Evolutionary conservation across 1,140 invertebrate species (phyloP), one percentile per base, ranked within the genome.

Genomic region (Lepeophtheirus salmonis): DNA sequence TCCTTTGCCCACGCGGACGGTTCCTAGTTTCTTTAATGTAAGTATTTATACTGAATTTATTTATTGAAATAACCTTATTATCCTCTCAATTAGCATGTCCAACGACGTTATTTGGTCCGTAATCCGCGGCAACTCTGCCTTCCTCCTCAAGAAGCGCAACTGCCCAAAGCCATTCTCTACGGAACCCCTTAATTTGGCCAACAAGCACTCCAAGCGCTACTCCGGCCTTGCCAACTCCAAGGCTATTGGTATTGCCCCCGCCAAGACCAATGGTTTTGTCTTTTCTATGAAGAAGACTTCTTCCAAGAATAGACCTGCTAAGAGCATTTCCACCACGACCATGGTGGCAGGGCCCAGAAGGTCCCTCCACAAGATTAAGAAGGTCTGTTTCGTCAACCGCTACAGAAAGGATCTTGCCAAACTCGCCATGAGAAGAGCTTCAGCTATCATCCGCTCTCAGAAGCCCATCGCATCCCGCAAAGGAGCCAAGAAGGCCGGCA

Each of bases 131-230:
- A 53, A 51, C 26, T 60, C 57, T 16, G 26, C 57, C 2, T 60
- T 52, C 49, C 30, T 60, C 16, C 57, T 60, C 41, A 60, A 60
- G 57, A 60, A 60, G 55, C n/a, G 57, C 1, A 60, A 60, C 26
- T 60, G 57, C 57, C 30, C 30, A 48, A 50, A 60, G 57, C 41
- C 57, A 48, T 60, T 60, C 21, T 60, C 57, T 20, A 54, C 48
- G 16, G 57, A 60, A 4, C 41, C 30, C n/a, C 18, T 50, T 16
- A 60, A 60, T 17, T 22, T 60, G 57, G 20, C 41, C 30, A 60
- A 50, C 55, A 41, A 52, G 41, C 16, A 60, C 57, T 60, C 57
- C 16, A 16, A 52, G 20, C n/a, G 57, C 2, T 60, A 60, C 57
- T 20, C 16, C 49, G 57, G 57, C 1, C 17, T 60, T 17, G 30